These are phyloP conservation scores for Hyalella azteca DNA, from an alignment of 2,888 invertebrate genomes.

Conservation along the genomic window DNA sequence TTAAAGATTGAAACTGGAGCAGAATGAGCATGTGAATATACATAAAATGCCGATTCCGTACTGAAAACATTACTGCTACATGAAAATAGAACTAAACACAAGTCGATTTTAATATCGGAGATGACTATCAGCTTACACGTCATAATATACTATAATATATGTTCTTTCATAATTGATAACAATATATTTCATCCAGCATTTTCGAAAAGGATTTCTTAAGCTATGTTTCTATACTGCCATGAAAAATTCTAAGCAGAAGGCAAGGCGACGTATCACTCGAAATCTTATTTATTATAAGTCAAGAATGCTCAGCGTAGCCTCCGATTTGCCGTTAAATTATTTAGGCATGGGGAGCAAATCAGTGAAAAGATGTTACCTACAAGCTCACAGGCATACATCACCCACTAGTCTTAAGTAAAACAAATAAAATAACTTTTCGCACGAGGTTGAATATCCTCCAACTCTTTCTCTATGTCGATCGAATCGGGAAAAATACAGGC, in stretches of 20 bases:
- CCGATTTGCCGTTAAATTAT: background rate
- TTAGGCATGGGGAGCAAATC: background rate
- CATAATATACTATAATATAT: slow-evolving; percentile 7
- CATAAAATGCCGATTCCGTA: slow-evolving; percentile 9
- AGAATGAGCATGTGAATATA: slow-evolving; percentile 1
- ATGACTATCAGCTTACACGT: background rate
- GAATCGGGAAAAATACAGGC: background rate
- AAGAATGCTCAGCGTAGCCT: slow-evolving; percentile 28
- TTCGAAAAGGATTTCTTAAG: background rate
- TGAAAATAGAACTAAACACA: background rate
- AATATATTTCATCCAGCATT: background rate
- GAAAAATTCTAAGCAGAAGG: slow-evolving; percentile 12
- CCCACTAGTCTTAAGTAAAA: background rate
- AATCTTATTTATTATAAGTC: background rate
- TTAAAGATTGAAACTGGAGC: background rate
- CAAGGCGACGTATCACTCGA: slow-evolving; percentile 17
- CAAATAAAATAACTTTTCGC: slow-evolving; percentile 9
- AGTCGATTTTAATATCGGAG: background rate
- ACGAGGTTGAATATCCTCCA: background rate
- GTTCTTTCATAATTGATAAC: background rate
- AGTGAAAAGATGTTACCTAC: background rate
- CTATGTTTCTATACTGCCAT: slow-evolving; percentile 3
- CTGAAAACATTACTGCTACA: slow-evolving; percentile 2
- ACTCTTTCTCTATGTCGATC: background rate
- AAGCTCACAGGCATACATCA: background rate